Percentiles rank a stretch among this genome's conserved stretches.
phyloP scores from a whole-genome alignment of 2,113 vertebrate genomes.

The Pristiophorus japonicus region DNA sequence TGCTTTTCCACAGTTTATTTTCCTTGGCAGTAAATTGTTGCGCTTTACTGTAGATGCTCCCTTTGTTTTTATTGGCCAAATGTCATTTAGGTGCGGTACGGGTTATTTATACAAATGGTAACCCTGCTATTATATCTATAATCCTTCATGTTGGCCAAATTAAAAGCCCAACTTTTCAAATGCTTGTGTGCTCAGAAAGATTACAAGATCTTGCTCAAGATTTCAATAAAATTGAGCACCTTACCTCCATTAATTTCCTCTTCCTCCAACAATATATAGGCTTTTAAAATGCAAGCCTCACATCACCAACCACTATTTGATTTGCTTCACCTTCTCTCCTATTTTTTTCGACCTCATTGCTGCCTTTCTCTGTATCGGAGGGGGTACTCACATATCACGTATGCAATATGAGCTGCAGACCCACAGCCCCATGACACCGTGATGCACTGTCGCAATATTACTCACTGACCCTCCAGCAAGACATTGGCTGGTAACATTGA shows the following conservation, averaged over 20 bases:
- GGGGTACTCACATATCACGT: not conserved
- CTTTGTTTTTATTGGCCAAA: slow-evolving; percentile 15
- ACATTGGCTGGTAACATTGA: not conserved
- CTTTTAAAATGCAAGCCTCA: not conserved
- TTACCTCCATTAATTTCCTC: not conserved
- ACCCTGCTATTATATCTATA: slow-evolving; percentile 1
- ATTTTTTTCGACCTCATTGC: not conserved
- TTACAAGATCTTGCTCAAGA: not conserved
- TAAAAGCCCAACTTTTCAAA: not conserved
- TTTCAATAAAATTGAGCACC: not conserved
- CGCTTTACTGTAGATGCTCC: not conserved
- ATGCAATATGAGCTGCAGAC: not conserved
- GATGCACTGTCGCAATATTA: not conserved
- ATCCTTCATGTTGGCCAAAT: not conserved
- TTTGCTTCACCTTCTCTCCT: not conserved
- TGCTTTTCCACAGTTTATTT: not conserved
- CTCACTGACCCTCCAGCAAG: not conserved
- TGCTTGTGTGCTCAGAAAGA: not conserved
- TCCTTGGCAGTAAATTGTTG: not conserved
- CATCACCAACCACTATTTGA: not conserved
- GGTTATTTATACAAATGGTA: not conserved
- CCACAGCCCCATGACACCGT: not conserved
- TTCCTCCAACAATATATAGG: too few species aligned
- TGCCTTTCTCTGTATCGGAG: not conserved
- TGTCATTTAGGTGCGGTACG: not conserved